Evolutionary conservation across 2,113 vertebrate species (phyloP).

Genomic region (Zosterops pallidus): DNA sequence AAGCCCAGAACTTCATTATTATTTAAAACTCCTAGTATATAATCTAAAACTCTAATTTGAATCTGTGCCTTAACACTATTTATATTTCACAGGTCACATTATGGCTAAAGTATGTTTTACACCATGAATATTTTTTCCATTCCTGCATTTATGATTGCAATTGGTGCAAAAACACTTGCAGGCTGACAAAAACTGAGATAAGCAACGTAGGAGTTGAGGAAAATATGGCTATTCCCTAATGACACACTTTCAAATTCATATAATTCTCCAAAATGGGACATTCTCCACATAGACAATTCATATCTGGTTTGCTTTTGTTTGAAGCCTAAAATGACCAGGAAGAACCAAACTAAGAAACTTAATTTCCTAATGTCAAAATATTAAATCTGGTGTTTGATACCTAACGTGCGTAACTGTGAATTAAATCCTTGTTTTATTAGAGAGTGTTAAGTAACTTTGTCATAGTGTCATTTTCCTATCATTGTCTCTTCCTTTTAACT

Average conservation of each 20-base stretch:
- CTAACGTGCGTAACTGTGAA: neutral
- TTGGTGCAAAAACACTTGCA: neutral
- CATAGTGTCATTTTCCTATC: neutral
- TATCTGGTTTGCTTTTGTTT: neutral
- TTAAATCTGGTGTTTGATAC: neutral
- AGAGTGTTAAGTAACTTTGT: neutral
- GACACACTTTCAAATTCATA: neutral
- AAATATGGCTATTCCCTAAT: neutral
- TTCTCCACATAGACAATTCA: neutral
- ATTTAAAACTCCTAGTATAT: neutral
- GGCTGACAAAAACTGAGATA: neutral
- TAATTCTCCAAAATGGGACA: rapidly evolving
- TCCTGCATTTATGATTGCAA: neutral
- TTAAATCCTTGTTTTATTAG: neutral
- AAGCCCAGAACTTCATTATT: neutral
- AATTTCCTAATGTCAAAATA: neutral
- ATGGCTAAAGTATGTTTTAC: neutral
- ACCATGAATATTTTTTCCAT: neutral
- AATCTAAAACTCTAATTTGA: neutral
- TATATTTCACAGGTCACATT: neutral
- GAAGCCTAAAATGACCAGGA: neutral
- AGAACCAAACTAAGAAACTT: neutral
- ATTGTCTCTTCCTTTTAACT: neutral
- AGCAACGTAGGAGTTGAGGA: neutral
- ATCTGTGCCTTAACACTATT: neutral